Conservation (phyloP, 2,888 invertebrate genomes). For the Hirtodrosophila confusa region DNA sequence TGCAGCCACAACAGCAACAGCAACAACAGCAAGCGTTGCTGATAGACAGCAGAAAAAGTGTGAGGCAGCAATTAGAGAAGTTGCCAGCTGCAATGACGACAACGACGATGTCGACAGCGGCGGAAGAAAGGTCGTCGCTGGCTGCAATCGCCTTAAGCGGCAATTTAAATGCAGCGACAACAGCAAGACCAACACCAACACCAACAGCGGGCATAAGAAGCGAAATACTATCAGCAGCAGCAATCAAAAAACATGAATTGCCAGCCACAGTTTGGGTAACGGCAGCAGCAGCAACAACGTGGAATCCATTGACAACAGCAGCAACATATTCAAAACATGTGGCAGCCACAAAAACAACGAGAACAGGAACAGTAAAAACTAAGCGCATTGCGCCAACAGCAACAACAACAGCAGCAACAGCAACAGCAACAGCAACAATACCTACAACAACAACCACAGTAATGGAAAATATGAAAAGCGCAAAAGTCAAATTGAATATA, state of each 20-base stretch:
- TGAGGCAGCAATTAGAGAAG: conserved; percentile 46
- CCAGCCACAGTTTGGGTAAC: conserved; percentile 1
- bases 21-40: conserved; percentile 9
- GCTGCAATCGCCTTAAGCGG: conserved; percentile 6
- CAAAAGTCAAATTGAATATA: conserved; percentile 21
- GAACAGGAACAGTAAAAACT: conserved; percentile 31
- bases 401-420: conserved; percentile 12
- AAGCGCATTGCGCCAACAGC: conserved; percentile 32
- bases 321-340: conserved; percentile 17
- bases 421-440: conserved; percentile 2
- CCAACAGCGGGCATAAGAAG: conserved; percentile 12
- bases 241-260: conserved; percentile 4
- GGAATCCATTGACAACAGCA: conserved; percentile 14
- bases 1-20: background rate
- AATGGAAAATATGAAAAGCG: background rate
- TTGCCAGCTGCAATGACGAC: conserved; percentile 24
- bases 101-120: background rate
- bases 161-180: conserved; percentile 44
- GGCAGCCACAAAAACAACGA: conserved; percentile 1
- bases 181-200: conserved; percentile 1
- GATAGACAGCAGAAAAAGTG: background rate
- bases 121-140: conserved; percentile 1
- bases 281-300: conserved; percentile 4
- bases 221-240: background rate
- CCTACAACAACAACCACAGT: conserved; percentile 2